Evolutionary conservation across 2,888 invertebrate genomes (phyloP).

Genomic region (Magallana nippona): DNA sequence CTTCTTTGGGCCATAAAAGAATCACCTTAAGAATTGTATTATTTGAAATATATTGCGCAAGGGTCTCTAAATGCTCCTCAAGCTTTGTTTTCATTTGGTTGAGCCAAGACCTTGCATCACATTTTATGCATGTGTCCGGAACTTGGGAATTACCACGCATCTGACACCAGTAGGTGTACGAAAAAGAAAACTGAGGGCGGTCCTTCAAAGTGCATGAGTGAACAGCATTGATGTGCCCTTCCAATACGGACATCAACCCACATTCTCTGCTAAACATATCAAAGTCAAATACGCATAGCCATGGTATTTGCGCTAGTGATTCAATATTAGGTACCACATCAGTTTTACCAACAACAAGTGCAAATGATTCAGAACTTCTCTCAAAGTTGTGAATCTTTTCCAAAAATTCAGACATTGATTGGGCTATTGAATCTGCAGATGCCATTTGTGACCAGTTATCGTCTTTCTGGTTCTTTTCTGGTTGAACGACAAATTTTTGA

Average conservation of each 20-base stretch:
- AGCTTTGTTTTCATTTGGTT: slow-evolving; percentile 43
- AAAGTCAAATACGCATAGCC: slow-evolving; percentile 62
- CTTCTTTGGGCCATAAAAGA: slow-evolving; percentile 52
- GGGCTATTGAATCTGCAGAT: not conserved
- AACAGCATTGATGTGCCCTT: slow-evolving; percentile 16
- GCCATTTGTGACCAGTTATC: too few species aligned
- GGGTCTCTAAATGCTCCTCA: slow-evolving; percentile 46
- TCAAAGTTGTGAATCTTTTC: not conserved
- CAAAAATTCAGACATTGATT: not conserved
- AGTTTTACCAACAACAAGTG: slow-evolving; percentile 7
- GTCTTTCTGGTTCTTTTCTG: too few species aligned
- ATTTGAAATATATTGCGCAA: slow-evolving; percentile 51
- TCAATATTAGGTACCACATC: not conserved
- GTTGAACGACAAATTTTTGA: too few species aligned
- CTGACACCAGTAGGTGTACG: slow-evolving; percentile 41
- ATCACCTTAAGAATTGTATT: slow-evolving; percentile 55
- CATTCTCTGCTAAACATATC: slow-evolving; percentile 52
- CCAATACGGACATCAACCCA: slow-evolving; percentile 51
- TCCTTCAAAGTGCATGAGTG: slow-evolving; percentile 43
- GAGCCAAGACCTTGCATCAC: slow-evolving; percentile 52
- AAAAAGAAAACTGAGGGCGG: slow-evolving; percentile 8
- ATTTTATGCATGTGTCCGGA: slow-evolving; percentile 46
- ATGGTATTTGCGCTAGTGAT: slow-evolving; percentile 54
- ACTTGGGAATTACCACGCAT: slow-evolving; percentile 45
- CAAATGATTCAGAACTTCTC: slow-evolving; percentile 8